Percentiles rank a stretch among this genome's conserved stretches.
These are phyloP conservation scores for Platygyra sinensis DNA, from an alignment of 64 coral and sea anemone genomes.

Conservation along the genomic window DNA sequence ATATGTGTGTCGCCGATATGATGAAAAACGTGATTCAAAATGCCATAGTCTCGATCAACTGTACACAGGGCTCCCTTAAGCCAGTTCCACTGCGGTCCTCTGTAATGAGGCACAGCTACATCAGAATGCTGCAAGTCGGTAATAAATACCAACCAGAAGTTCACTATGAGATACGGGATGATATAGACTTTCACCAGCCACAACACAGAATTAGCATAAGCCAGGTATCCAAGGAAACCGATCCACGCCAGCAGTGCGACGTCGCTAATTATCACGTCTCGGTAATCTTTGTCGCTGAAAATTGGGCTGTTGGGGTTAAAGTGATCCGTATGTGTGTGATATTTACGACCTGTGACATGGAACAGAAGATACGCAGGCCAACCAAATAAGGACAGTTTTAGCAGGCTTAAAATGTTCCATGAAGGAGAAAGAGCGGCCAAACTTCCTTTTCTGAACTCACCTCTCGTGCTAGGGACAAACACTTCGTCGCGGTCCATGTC, in stretches of 20 bases:
- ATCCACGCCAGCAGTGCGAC: slow-evolving; percentile 61
- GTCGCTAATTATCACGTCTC: slow-evolving; percentile 66
- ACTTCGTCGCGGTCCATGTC: slow-evolving; percentile 71
- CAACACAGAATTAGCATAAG: slow-evolving; percentile 23
- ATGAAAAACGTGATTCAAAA: slow-evolving; percentile 70
- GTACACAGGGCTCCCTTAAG: slow-evolving; percentile 73
- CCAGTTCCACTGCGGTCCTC: slow-evolving; percentile 69
- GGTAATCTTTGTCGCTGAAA: slow-evolving; percentile 62
- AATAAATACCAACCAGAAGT: slow-evolving; percentile 77
- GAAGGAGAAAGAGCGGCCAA: neutral
- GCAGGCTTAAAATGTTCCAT: neutral
- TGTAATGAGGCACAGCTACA: slow-evolving; percentile 60
- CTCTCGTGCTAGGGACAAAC: slow-evolving; percentile 62
- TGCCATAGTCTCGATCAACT: slow-evolving; percentile 66
- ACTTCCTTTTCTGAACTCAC: slow-evolving; percentile 15
- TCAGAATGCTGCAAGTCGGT: slow-evolving; percentile 72
- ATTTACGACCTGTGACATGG: slow-evolving; percentile 53
- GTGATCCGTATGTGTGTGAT: slow-evolving; percentile 72
- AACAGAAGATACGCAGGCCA: slow-evolving; percentile 51
- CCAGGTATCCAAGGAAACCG: slow-evolving; percentile 47
- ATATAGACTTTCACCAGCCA: slow-evolving; percentile 72
- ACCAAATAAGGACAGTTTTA: slow-evolving; percentile 37
- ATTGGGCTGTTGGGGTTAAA: slow-evolving; percentile 76
- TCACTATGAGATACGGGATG: slow-evolving; percentile 69
- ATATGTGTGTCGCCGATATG: slow-evolving; percentile 78